Conservation (phyloP, 2,113 vertebrate genomes). For the Leucopsar rothschildi region DNA sequence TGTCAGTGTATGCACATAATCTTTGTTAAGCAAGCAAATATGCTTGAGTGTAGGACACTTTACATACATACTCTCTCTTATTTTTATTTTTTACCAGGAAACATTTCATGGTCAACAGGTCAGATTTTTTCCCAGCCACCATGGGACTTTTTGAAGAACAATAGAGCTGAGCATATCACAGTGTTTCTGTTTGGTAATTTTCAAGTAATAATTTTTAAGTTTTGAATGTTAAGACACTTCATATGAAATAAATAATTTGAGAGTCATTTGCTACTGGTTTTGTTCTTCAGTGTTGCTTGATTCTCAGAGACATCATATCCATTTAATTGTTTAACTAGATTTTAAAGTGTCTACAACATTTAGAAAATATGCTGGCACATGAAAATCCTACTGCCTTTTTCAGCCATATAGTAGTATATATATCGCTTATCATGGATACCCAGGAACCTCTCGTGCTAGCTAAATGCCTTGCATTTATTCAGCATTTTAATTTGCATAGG, state of each 20-base stretch:
- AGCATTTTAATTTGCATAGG: background rate
- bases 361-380: background rate
- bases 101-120: conserved; percentile 79
- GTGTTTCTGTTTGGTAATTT: conserved; percentile 74
- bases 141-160: conserved; percentile 90
- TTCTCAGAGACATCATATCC: background rate
- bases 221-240: background rate
- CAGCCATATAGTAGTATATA: background rate
- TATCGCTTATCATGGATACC: background rate
- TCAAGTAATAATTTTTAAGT: background rate
- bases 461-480: background rate
- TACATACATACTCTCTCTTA: background rate
- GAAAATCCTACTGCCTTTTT: background rate
- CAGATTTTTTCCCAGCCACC: conserved; percentile 81
- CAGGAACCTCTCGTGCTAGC: background rate
- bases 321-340: background rate
- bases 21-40: background rate
- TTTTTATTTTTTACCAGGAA: conserved; percentile 75
- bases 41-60: background rate
- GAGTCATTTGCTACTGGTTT: background rate
- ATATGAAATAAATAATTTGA: background rate
- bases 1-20: background rate
- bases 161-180: conserved; percentile 79
- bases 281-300: background rate
- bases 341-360: background rate